A percentile compares a stretch with the other conserved stretches of the same genome.
These are phyloP conservation scores for Acanthiza pusilla DNA, from an alignment of 2,797 vertebrate species.

Conservation along the genomic window DNA sequence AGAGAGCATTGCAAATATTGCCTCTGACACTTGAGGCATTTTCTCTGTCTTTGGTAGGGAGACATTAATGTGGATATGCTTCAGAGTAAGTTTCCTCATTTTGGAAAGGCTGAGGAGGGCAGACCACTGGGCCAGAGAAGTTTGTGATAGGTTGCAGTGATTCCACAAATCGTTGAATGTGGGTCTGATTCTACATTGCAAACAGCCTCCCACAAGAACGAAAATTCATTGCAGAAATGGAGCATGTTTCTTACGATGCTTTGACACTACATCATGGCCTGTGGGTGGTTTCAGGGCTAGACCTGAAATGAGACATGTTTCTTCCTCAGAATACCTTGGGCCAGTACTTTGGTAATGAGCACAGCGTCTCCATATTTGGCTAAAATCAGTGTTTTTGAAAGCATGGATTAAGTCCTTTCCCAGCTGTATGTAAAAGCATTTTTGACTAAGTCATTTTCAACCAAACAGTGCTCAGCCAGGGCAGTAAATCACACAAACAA, in stretches of 20 bases:
- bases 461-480: conserved; percentile 7
- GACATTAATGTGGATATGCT: not conserved
- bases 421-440: conserved; percentile 2
- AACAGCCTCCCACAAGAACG: not conserved
- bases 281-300: not conserved
- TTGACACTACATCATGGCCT: not conserved
- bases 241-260: not conserved
- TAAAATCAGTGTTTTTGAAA: not conserved
- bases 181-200: not conserved
- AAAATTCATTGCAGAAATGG: not conserved
- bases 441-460: conserved; percentile 38
- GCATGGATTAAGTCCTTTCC: not conserved
- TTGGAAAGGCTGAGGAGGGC: not conserved
- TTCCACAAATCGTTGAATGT: accelerated
- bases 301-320: not conserved
- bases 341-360: not conserved
- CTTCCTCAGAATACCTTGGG: not conserved
- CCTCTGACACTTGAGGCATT: not conserved
- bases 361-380: not conserved
- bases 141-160: not conserved
- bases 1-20: not conserved
- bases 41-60: not conserved
- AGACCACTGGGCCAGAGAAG: accelerated
- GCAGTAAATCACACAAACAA: conserved; percentile 54
- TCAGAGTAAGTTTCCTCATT: not conserved